Conservation (phyloP, 1,140 invertebrate species). For the Ips typographus region DNA sequence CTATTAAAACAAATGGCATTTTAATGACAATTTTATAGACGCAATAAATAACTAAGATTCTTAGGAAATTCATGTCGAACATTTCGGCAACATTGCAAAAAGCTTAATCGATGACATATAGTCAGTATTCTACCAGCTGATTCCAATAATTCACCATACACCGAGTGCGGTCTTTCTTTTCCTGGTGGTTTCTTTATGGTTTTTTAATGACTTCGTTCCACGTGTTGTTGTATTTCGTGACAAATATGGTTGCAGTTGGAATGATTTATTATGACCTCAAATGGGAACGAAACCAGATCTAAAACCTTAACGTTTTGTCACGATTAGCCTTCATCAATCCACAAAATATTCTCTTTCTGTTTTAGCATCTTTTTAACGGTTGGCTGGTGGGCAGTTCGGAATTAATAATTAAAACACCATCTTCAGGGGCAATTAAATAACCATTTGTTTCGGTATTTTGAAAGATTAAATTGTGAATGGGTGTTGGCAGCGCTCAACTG, state of each 20-base stretch:
- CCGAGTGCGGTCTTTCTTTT: not conserved
- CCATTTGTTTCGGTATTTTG: constrained; percentile 3
- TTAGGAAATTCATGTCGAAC: not conserved
- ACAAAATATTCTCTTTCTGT: not conserved
- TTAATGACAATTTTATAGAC: too few relatives aligned
- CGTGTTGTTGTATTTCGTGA: constrained; percentile 8
- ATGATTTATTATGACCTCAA: not conserved
- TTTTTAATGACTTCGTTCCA: constrained; percentile 12
- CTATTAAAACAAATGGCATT: too few relatives aligned
- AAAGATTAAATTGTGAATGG: constrained; percentile 2
- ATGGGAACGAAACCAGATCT: too few relatives aligned
- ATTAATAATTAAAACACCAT: constrained; percentile 4
- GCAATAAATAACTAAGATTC: too few relatives aligned
- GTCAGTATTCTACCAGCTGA: constrained; percentile 2
- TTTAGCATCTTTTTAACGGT: not conserved
- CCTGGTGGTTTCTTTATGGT: constrained; percentile 6
- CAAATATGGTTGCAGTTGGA: constrained; percentile 3
- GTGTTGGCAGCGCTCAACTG: not conserved
- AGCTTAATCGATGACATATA: constrained; percentile 1
- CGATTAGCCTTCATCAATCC: too few relatives aligned
- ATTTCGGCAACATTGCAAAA: not conserved
- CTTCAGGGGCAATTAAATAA: constrained; percentile 1
- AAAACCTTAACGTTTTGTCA: too few relatives aligned
- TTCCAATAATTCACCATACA: constrained; percentile 2
- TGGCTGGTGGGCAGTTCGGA: constrained; percentile 3